phyloP scores from a whole-genome alignment of 2,797 vertebrate genomes.

The Tangara arthus region DNA sequence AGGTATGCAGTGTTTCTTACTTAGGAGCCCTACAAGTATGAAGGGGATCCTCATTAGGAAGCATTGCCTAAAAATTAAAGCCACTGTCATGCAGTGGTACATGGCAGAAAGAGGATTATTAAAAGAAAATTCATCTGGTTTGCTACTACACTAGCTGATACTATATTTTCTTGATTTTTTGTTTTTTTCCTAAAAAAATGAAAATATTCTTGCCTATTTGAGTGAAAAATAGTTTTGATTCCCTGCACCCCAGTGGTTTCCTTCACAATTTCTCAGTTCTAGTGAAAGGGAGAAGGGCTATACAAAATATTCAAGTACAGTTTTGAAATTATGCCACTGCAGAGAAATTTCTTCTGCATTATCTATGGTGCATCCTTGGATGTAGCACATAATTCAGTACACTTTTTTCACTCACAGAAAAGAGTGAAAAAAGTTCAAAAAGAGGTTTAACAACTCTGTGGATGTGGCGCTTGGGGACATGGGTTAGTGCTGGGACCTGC shows the following conservation, averaged over 20 bases:
- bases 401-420: not conserved
- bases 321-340: not conserved
- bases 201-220: not conserved
- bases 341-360: not conserved
- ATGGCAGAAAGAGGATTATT: not conserved
- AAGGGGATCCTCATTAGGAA: not conserved
- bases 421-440: not conserved
- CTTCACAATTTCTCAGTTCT: not conserved
- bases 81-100: not conserved
- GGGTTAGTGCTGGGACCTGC: not conserved
- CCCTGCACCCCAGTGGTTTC: not conserved
- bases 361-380: not conserved
- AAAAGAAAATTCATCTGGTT: not conserved
- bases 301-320: not conserved
- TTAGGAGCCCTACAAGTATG: not conserved
- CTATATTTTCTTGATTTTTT: not conserved
- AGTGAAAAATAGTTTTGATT: not conserved
- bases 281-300: not conserved
- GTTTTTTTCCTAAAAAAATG: not conserved
- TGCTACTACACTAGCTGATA: not conserved
- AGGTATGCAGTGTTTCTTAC: not conserved
- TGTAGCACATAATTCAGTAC: not conserved
- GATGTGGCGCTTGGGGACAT: not conserved
- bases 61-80: not conserved
- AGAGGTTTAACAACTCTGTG: rapidly evolving